Percentiles rank a stretch among this genome's conserved stretches.
phyloP scores from a whole-genome alignment of 2,888 invertebrate species.

The Synergus umbraculus region DNA sequence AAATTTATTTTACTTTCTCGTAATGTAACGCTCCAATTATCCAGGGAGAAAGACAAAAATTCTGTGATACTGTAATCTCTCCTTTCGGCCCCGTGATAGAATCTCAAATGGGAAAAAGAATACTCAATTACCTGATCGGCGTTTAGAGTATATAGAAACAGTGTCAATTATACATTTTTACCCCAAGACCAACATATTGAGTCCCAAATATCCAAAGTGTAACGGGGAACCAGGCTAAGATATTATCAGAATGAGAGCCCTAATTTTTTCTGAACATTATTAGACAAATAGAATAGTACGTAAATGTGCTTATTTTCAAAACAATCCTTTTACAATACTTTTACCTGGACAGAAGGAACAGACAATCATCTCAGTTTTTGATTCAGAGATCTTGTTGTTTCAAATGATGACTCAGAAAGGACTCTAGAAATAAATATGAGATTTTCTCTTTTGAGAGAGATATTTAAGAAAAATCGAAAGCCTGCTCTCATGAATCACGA shows the following conservation, averaged over 20 bases:
- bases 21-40: conserved; percentile 36
- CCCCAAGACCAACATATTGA: conserved; percentile 19
- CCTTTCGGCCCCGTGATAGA: conserved; percentile 51
- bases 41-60: conserved; percentile 50
- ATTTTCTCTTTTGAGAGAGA: not conserved
- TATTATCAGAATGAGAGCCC: conserved; percentile 2
- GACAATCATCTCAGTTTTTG: too few species aligned
- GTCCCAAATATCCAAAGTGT: conserved; percentile 12
- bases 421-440: too few species aligned
- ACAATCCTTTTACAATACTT: too few species aligned
- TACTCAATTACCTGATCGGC: conserved; percentile 47
- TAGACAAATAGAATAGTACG: not conserved
- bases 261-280: not conserved
- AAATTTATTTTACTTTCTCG: not conserved
- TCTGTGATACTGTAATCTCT: conserved; percentile 60
- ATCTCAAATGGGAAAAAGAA: conserved; percentile 42
- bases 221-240: conserved; percentile 7
- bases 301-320: too few species aligned
- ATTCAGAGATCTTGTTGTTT: too few species aligned
- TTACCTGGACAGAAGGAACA: too few species aligned
- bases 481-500: too few species aligned
- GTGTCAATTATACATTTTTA: conserved; percentile 41
- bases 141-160: conserved; percentile 16
- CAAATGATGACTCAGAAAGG: too few species aligned
- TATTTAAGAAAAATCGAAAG: too few species aligned